Evolutionary conservation across 2,113 vertebrate species (phyloP), one percentile per base, ranked within the genome.

Genomic region (Perca schrenkii): DNA sequence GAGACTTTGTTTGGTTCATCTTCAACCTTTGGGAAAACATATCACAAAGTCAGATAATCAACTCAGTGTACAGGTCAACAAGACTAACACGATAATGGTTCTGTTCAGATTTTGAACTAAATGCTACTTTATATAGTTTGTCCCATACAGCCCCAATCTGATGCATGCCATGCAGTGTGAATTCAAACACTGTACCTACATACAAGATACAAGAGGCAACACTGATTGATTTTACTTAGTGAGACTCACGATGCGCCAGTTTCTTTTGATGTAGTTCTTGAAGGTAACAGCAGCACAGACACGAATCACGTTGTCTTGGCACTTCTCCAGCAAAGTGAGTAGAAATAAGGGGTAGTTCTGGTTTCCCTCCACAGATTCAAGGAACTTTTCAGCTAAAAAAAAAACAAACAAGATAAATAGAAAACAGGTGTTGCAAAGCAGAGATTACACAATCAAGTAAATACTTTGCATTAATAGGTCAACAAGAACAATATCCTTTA

Each of bases 251-350:
- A 98, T 95, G 93, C 98, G 97, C 98, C 98, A 99, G 92, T 99
- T 99, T 92, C 98, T 97, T 93, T 99, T 99, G 88, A 99, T 98
- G 83, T 99, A 99, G 82, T 99, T 99, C 94, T 99, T 99, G 94
- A 99, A 99, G 0, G 98, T 99, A 68, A 99, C 98, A 69, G 98
- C 98, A 25, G 98, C 96, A 91, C 98, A 99, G 28, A 99, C 98
- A 86, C 98, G 96, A 80, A 99, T 99, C 84, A 99, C 98, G 36
- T 95, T 97, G 85, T 99, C 98, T 86, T 98, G 98, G 46, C 98
- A 99, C 83, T 98, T 99, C 89, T 99, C 98, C 86, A 99, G 88
- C 69, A 99, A 91, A 0, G 98, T 99, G 83, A 99, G 95, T 5
- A 99, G 96, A 64, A 99, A 91, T 69, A 99, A 79, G 0, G 98